Evolutionary conservation across 64 coral and sea anemone genomes (phyloP), one percentile per base, ranked within the genome.

Genomic region (Dendronephthya gigantea): DNA sequence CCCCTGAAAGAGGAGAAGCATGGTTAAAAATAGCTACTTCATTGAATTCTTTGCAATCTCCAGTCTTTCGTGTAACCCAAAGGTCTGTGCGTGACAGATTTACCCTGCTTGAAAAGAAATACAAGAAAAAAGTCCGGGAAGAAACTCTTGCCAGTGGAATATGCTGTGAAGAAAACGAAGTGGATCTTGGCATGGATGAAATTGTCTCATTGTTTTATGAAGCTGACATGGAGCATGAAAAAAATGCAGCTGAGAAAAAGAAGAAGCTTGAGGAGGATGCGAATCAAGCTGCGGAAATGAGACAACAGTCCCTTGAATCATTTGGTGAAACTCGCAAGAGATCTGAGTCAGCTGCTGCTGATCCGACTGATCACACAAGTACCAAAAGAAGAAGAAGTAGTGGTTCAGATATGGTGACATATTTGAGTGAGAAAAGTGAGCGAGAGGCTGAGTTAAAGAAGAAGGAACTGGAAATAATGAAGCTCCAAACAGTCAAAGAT

Each of bases 81-180:
- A 82, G 74, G 52, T 88, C 49, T 82, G 74, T 83, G 35, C 79
- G 33, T 82, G 87, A 82, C 50, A 34, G 70, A 50, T 82, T 82
- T 65, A 37, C 79, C 55, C 39, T 49, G 43, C 70, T 88, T 50
- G 87, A 66, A 83, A 88, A 83, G 81, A 82, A 82, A 45, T 50
- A 88, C 50, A 83, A 88, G 49, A 48, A 27, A 19, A 83, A 88
- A 83, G 87, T 83, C 34, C 23, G 50, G 81, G 68, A 81, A 12
- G 87, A 88, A 50, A 49, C 70, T 36, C 45, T 68, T 81, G 70
- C 87, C 70, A 88, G 87, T 88, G 87, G 87, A 48, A 83, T 88
- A 19, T 56, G 14, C 48, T 48, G n/a, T 15, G 87, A 88, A 81
- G 87, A 88, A 59, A 37, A 40, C 59, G 74, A 88, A 58, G 87